Evolutionary conservation across 2,113 vertebrate species (phyloP), one percentile per base, ranked within the genome.

Genomic region (Acrocephalus arundinaceus): DNA sequence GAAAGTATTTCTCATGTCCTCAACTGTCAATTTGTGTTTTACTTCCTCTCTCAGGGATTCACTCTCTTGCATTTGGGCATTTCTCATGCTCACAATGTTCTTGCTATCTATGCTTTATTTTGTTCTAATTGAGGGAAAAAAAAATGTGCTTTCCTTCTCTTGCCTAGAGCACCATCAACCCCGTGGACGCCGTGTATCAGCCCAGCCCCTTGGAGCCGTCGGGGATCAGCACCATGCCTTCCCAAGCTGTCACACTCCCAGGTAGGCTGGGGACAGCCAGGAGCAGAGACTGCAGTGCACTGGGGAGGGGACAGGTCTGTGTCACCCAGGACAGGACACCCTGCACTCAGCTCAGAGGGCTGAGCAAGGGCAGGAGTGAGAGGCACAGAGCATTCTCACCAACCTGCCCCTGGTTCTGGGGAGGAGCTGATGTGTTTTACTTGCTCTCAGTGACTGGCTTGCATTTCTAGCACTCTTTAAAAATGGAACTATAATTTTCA

Each of bases 111-210:
- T 92, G 63, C 66, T 93, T 85, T 39, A 43, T 45, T 79, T 52
- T 37, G 7, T 54, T 84, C 45, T 17, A 76, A 91, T 54, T 90
- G 89, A 95, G 84, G 22, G 10, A 2, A 2, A 7, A 2, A 11
- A 39, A 83, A 90, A 75, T 18, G 20, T 96, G 54, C 16, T 95
- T 59, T 96, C 39, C 87, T 90, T 93, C 85, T 90, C 85, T 91
- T 97, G 52, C 91, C 96, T 84, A 99, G 99, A 99, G 99, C 98
- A 99, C 99, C 96, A 99, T 99, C 92, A 99, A 99, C 98, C 99
- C 99, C 8, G 98, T 99, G 97, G 99, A 99, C 98, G 99, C 99
- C 82, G 98, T 99, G 57, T 99, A 98, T 93, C 99, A 99, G 93
- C 99, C 99, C 92, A 98, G 96, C 88, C 98, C 98, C 91, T 97